These are phyloP conservation scores for zebrafish (Danio rerio) DNA, from an alignment of 2,113 vertebrate genomes.

Conservation along the genomic window GRCz12tu NC_133178.1:30854001-30854500, in stretches of 20 bases:
- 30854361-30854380: constrained; percentile 50
- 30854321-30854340: constrained; percentile 2
- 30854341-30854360: constrained; percentile 6
- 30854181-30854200: neutral
- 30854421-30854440: constrained; percentile 44
- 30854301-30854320: neutral
- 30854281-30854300: constrained; percentile 39
- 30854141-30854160: constrained; percentile 9
- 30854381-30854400: constrained; percentile 78
- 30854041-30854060: constrained; percentile 44
- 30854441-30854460: constrained; percentile 57
- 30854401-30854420: constrained; percentile 65
- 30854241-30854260: constrained; percentile 14
- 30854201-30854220: constrained; percentile 40
- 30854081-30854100: constrained; percentile 64
- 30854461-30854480: constrained; percentile 52
- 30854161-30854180: constrained; percentile 29
- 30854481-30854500: constrained; percentile 54
- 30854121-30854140: constrained; percentile 23
- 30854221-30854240: constrained; percentile 47
- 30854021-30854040: constrained; percentile 51
- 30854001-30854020: constrained; percentile 53
- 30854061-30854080: constrained; percentile 62
- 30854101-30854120: constrained; percentile 56
- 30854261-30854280: constrained; percentile 7